Percentiles rank a stretch among this genome's conserved stretches.
Conservation (phyloP, 2,888 invertebrate species). For the Polydrusus tereticollis region DNA sequence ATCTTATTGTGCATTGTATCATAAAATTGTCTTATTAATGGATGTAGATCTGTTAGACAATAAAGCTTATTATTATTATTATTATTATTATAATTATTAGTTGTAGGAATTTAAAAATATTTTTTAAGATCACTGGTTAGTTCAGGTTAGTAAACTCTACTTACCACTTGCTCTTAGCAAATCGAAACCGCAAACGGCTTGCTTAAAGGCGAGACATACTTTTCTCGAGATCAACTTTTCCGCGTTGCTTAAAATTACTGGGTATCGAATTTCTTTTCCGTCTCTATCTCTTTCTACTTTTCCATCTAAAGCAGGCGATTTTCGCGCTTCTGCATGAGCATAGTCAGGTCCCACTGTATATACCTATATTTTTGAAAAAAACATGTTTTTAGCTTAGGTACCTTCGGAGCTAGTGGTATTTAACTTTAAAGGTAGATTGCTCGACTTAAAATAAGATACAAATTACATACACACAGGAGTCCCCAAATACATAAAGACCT, state of each 20-base stretch:
- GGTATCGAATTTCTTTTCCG: constrained; percentile 98
- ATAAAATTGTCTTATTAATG: too few relatives aligned
- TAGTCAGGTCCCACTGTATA: constrained; percentile 99
- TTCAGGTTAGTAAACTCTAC: background rate
- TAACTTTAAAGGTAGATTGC: too few relatives aligned
- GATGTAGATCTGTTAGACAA: too few relatives aligned
- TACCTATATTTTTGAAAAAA: constrained; percentile 73
- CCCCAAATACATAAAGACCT: too few relatives aligned
- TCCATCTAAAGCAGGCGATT: constrained; percentile 98
- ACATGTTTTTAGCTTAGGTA: too few relatives aligned
- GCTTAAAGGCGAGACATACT: constrained; percentile 96
- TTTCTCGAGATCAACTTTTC: constrained; percentile 98
- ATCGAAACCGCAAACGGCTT: constrained; percentile 99
- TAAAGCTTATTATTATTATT: too few relatives aligned
- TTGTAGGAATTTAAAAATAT: background rate
- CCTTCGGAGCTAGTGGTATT: too few relatives aligned
- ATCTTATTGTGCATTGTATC: too few relatives aligned
- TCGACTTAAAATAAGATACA: too few relatives aligned
- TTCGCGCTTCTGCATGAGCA: constrained; percentile 98
- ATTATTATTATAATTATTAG: too few relatives aligned
- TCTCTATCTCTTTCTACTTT: constrained; percentile 98
- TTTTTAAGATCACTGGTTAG: background rate
- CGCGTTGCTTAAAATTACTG: constrained; percentile 96
- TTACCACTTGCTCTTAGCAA: constrained; percentile 93
- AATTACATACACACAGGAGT: too few relatives aligned